A percentile compares a stretch with the other conserved stretches of the same genome.
phyloP scores from a whole-genome alignment of 2,113 vertebrate species.

The Aptenodytes patagonicus region DNA sequence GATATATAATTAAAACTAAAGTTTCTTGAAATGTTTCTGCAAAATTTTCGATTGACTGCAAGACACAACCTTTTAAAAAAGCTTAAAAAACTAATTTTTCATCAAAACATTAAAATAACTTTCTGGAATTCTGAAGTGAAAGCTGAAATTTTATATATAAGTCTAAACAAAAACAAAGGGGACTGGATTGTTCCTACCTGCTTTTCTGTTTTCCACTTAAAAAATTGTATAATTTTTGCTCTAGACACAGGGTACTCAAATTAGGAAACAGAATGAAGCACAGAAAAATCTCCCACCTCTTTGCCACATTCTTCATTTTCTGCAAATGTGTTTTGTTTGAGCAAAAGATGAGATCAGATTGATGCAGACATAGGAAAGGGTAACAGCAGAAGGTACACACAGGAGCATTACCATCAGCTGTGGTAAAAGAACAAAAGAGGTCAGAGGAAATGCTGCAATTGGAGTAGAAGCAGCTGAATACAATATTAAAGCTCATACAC shows the following conservation, averaged over 20 bases:
- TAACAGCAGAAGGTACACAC: background rate
- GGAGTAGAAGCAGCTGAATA: background rate
- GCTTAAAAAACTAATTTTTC: background rate
- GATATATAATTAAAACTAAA: background rate
- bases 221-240: background rate
- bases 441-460: background rate
- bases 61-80: background rate
- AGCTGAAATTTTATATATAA: background rate
- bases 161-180: background rate
- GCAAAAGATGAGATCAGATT: background rate
- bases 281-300: background rate
- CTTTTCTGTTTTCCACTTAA: background rate
- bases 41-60: background rate
- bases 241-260: rapidly evolving
- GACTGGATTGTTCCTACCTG: rapidly evolving
- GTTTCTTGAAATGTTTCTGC: background rate
- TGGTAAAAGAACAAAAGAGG: background rate
- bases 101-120: background rate
- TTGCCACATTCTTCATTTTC: background rate
- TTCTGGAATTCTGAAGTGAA: background rate
- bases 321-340: background rate
- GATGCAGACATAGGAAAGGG: background rate
- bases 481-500: background rate
- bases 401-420: background rate
- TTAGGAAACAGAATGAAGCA: background rate